Evolutionary conservation across 2,113 vertebrate genomes (phyloP).

Genomic region (Hippocampus guttulatus): DNA sequence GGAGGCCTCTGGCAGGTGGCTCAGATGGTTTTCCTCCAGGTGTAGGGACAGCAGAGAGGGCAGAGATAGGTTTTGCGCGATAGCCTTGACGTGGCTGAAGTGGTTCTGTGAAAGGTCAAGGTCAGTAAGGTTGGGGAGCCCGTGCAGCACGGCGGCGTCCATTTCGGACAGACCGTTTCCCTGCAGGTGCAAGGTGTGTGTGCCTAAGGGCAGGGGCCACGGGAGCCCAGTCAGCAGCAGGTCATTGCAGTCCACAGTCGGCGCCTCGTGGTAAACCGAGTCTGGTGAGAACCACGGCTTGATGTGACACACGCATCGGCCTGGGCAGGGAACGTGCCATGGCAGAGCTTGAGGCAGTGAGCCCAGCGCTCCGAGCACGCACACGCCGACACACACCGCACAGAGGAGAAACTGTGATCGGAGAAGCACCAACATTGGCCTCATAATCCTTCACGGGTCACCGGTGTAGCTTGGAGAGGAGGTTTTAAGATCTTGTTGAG

Average conservation of each 20-base stretch:
- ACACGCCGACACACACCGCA: constrained; percentile 38
- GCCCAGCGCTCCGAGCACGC: constrained; percentile 54
- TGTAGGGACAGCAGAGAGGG: constrained; percentile 84
- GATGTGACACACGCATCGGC: constrained; percentile 84
- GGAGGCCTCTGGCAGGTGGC: constrained; percentile 76
- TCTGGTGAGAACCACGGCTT: constrained; percentile 90
- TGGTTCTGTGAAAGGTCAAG: constrained; percentile 91
- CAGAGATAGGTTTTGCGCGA: constrained; percentile 67
- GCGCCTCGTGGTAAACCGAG: constrained; percentile 83
- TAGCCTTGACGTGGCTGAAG: constrained; percentile 69
- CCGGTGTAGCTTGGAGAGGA: constrained; percentile 28
- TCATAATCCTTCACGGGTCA: constrained; percentile 56
- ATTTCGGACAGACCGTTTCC: constrained; percentile 82
- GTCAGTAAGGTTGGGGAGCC: constrained; percentile 84
- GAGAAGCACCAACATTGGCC: constrained; percentile 56
- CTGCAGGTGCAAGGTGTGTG: constrained; percentile 86
- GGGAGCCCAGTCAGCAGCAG: constrained; percentile 79
- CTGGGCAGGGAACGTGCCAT: constrained; percentile 82
- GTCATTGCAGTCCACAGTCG: constrained; percentile 91
- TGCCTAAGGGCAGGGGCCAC: constrained; percentile 69
- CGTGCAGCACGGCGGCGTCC: constrained; percentile 69
- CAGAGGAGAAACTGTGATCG: constrained; percentile 72
- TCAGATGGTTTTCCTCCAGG: constrained; percentile 86
- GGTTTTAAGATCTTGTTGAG: constrained; percentile 24
- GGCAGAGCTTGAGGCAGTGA: constrained; percentile 77